phyloP scores from a whole-genome alignment of 2,797 vertebrate species.

The Coracias cyanogaster region DNA sequence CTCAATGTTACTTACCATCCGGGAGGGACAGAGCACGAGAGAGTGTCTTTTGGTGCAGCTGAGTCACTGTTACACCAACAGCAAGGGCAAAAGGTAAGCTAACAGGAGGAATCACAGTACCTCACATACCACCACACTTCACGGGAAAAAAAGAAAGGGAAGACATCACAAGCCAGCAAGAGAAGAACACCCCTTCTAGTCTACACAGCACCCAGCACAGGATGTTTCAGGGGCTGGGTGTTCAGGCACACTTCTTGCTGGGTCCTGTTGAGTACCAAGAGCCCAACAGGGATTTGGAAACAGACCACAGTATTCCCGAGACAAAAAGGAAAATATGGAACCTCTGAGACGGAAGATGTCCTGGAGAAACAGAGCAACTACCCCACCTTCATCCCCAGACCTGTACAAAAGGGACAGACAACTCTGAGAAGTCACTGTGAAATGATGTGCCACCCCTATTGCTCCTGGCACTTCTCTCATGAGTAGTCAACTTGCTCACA shows the following conservation, averaged over 20 bases:
- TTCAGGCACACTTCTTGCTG: conserved; percentile 44
- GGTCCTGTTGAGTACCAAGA: not conserved
- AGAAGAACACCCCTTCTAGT: conserved; percentile 11
- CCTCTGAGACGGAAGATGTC: not conserved
- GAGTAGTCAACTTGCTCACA: not conserved
- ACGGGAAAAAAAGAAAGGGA: not conserved
- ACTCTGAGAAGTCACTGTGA: not conserved
- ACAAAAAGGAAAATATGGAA: conserved; percentile 15
- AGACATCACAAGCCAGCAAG: conserved; percentile 38
- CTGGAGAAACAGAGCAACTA: conserved; percentile 36
- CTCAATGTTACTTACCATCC: conserved; percentile 30
- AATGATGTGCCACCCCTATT: not conserved
- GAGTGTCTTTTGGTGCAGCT: not conserved
- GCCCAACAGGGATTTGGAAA: conserved; percentile 4
- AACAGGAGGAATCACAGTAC: not conserved
- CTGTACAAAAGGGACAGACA: conserved; percentile 65
- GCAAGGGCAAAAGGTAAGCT: not conserved
- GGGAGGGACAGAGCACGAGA: not conserved
- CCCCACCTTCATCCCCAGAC: not conserved
- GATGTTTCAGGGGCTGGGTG: not conserved
- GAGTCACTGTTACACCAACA: not conserved
- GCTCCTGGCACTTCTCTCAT: not conserved
- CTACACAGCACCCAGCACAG: not conserved
- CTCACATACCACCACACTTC: conserved; percentile 27
- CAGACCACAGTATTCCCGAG: not conserved